These are phyloP conservation scores for Heliconius congener DNA, from an alignment of 1,140 invertebrate species.

Conservation along the genomic window DNA sequence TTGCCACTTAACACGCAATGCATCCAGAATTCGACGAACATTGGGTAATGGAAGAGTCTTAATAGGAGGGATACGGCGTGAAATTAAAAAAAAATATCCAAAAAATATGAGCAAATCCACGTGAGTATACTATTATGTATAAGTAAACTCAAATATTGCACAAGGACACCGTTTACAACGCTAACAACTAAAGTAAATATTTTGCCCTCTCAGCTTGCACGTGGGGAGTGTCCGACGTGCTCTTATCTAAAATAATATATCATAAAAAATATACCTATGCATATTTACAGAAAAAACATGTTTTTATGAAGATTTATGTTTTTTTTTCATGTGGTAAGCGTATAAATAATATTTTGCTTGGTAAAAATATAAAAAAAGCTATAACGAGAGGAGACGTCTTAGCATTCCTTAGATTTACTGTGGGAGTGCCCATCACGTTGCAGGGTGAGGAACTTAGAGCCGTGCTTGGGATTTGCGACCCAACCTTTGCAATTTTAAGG, in stretches of 20 bases:
- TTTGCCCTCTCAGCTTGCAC: constrained; percentile 31
- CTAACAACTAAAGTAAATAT: constrained; percentile 40
- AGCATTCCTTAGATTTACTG: too few species aligned
- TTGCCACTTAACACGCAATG: too few species aligned
- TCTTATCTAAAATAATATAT: background rate
- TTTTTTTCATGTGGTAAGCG: background rate
- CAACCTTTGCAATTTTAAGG: too few species aligned
- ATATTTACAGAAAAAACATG: background rate
- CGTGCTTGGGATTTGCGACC: too few species aligned
- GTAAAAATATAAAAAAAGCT: too few species aligned
- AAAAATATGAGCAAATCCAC: background rate
- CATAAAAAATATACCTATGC: background rate
- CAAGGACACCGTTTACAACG: constrained; percentile 28
- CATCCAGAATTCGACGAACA: too few species aligned
- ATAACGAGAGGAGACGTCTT: too few species aligned
- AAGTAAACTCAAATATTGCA: background rate
- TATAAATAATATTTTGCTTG: too few species aligned
- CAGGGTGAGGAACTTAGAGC: too few species aligned
- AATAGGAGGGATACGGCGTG: too few species aligned
- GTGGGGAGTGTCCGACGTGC: background rate
- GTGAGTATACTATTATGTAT: background rate
- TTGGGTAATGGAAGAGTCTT: too few species aligned
- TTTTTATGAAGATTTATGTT: background rate
- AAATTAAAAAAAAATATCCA: background rate
- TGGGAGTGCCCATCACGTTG: too few species aligned